Evolutionary conservation across 2,113 vertebrate species (phyloP).

Genomic region (Pelecanoides urinatrix): DNA sequence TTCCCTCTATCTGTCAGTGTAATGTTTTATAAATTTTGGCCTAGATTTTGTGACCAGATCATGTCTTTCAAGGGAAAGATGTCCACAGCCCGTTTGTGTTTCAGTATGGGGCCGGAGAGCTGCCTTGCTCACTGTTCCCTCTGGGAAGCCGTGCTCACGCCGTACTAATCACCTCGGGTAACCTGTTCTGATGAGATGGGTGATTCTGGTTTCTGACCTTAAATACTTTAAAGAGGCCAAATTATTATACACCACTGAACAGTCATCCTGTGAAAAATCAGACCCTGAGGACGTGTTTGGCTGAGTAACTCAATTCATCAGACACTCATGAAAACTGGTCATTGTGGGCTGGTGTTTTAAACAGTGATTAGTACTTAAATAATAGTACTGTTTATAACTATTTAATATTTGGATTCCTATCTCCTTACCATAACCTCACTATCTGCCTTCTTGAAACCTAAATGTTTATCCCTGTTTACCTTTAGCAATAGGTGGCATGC

Average conservation of each 20-base stretch:
- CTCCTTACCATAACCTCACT: not conserved
- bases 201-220: not conserved
- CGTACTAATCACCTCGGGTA: not conserved
- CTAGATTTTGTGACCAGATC: not conserved
- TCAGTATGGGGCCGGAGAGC: not conserved
- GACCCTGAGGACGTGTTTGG: rapidly evolving
- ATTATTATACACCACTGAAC: not conserved
- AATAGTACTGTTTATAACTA: too few species aligned
- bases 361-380: rapidly evolving
- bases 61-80: not conserved
- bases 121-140: rapidly evolving
- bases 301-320: not conserved
- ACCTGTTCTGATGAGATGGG: not conserved
- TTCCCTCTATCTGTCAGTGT: not conserved
- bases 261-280: not conserved
- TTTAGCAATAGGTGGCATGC: rapidly evolving
- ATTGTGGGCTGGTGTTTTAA: not conserved
- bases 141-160: rapidly evolving
- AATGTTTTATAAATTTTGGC: not conserved
- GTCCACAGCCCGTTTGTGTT: not conserved
- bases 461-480: too few species aligned
- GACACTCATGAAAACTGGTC: not conserved
- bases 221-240: not conserved
- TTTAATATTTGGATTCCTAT: not conserved
- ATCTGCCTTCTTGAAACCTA: rapidly evolving